Evolutionary conservation across 2,797 vertebrate genomes (phyloP).

Genomic region (Tachyglossus aculeatus): DNA sequence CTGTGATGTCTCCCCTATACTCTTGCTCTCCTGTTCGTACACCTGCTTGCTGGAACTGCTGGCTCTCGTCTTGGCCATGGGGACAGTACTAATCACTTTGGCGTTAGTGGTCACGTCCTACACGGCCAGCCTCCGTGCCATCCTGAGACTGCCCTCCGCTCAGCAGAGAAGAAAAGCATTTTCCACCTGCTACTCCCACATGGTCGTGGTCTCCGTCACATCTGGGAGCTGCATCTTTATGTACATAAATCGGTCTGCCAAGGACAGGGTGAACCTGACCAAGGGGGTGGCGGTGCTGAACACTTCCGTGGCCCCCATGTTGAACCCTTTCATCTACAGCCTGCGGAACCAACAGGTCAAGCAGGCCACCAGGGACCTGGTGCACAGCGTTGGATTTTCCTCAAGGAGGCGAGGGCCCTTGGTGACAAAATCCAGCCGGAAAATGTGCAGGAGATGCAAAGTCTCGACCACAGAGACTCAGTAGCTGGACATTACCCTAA

Average conservation of each 20-base stretch:
- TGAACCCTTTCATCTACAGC: constrained; percentile 50
- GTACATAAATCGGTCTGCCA: constrained; percentile 41
- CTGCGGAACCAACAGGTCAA: constrained; percentile 58
- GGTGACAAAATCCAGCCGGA: no score
- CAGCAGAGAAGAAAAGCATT: constrained; percentile 28
- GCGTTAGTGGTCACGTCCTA: no score
- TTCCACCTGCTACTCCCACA: constrained; percentile 10
- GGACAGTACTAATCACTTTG: no score
- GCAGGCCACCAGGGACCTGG: constrained; percentile 28
- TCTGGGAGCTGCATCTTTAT: constrained; percentile 59
- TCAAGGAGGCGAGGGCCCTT: not conserved
- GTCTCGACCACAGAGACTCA: no score
- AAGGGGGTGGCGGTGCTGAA: constrained; percentile 32
- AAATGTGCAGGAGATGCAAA: no score
- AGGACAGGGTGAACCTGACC: constrained; percentile 3
- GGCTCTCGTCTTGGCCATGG: no score
- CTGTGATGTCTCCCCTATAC: no score
- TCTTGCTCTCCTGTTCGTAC: no score
- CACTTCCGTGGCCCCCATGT: constrained; percentile 22
- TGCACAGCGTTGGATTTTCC: constrained; percentile 8
- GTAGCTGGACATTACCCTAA: no score
- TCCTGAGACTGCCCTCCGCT: constrained; percentile 15
- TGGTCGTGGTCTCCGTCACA: constrained; percentile 26
- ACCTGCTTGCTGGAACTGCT: no score
- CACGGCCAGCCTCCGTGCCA: no score